These are phyloP conservation scores for Acipenser oxyrinchus DNA, from an alignment of 2,797 vertebrate species.

Conservation along the genomic window DNA sequence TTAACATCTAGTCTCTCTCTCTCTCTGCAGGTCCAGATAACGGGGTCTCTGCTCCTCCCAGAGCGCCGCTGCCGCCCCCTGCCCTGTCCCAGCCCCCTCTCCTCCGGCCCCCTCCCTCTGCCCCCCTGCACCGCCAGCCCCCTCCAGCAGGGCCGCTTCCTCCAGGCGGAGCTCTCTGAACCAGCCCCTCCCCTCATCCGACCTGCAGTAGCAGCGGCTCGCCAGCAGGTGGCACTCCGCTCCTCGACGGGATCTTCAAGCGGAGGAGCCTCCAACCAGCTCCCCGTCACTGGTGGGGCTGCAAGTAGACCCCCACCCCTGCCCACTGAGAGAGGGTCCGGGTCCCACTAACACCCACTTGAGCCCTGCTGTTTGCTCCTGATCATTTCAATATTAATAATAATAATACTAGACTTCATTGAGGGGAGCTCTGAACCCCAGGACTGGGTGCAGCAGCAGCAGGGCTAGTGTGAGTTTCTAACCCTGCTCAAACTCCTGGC, in stretches of 20 bases:
- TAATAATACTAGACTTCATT: too few species aligned
- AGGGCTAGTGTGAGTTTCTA: too few species aligned
- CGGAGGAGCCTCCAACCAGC: slow-evolving; percentile 39
- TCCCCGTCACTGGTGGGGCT: slow-evolving; percentile 67
- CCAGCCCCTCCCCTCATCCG: slow-evolving; percentile 82
- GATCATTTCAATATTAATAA: too few species aligned
- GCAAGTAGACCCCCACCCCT: slow-evolving; percentile 61
- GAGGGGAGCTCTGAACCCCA: too few species aligned
- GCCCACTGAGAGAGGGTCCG: slow-evolving; percentile 35
- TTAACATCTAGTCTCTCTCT: slow-evolving; percentile 2
- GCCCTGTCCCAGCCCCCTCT: slow-evolving; percentile 43
- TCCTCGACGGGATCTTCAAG: slow-evolving; percentile 24
- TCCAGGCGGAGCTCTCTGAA: slow-evolving; percentile 77
- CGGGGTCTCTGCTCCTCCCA: slow-evolving; percentile 49
- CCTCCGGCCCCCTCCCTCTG: slow-evolving; percentile 60
- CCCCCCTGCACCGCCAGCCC: slow-evolving; percentile 66
- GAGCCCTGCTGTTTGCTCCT: neutral
- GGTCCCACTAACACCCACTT: neutral
- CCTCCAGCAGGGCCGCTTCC: slow-evolving; percentile 65
- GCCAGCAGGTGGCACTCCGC: slow-evolving; percentile 36
- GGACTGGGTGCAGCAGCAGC: too few species aligned
- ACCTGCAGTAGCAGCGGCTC: slow-evolving; percentile 48
- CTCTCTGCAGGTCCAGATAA: slow-evolving; percentile 62
- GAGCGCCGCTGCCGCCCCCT: slow-evolving; percentile 30
- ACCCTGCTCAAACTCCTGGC: too few species aligned